Evolutionary conservation across 2,797 vertebrate genomes (phyloP), one percentile per base, ranked within the genome.

Genomic region (Gymnocypris eckloni): DNA sequence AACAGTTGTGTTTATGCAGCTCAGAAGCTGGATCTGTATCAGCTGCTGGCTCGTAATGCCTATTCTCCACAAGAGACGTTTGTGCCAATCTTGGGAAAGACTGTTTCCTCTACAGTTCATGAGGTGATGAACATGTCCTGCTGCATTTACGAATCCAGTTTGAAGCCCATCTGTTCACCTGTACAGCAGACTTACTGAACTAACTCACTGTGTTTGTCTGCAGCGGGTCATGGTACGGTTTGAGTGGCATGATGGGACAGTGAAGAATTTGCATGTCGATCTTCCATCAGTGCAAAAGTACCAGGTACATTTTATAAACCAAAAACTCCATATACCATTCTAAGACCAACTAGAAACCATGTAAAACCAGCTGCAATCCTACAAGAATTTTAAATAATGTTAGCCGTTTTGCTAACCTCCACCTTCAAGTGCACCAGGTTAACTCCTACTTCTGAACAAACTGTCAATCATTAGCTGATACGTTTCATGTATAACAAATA

Each of bases 221-320:
- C 90, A 97, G 96, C 95, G 93, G 87, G 92, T 89, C 0, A 96
- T 96, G 96, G 89, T 95, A 20, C 95, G 94, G 76, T 94, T 96
- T 86, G 93, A 96, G 59, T 97, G 96, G 96, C 91, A 91, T 1
- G 96, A 97, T 12, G 96, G 96, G 67, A 95, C 95, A 0, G 50
- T 96, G 78, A 97, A 96, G 92, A 95, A 97, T 25, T 37, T 97
- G 28, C 96, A 96, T 0, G 93, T 97, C 80, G 96, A 97, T 78
- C 91, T 92, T 9, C 94, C 94, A 2, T 71, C 92, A 48, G 90
- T 96, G 79, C 94, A 90, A 45, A 92, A 91, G 84, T 97, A 96
- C 87, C 96, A 96, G 93, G 96, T 96, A 89, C 89, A 79, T 28
- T 45, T 82, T 41, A 56, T 6, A 4, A 50, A 39, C 4, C 50